These are phyloP conservation scores for Pogonocherus hispidulus DNA, from an alignment of 2,888 invertebrate species.

Conservation along the genomic window DNA sequence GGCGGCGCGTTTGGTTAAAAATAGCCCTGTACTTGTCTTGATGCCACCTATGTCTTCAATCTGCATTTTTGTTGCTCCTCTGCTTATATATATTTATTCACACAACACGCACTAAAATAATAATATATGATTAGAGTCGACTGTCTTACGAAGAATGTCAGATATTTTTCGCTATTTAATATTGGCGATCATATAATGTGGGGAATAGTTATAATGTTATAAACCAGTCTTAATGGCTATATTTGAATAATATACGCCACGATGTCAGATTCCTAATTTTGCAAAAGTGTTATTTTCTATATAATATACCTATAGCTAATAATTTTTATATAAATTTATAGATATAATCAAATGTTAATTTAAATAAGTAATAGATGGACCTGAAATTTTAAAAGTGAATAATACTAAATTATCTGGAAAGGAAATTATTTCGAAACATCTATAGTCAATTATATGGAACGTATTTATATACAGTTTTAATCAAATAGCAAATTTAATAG, in stretches of 20 bases:
- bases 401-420: too few relatives aligned
- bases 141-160: neutral
- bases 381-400: too few relatives aligned
- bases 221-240: neutral
- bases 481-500: too few relatives aligned
- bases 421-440: too few relatives aligned
- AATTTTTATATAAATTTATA: too few relatives aligned
- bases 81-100: slow-evolving; percentile 7
- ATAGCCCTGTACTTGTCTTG: slow-evolving; percentile 4
- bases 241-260: neutral
- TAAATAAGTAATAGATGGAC: too few relatives aligned
- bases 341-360: too few relatives aligned
- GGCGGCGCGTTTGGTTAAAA: slow-evolving; percentile 7
- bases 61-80: slow-evolving; percentile 3
- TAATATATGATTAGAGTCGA: neutral
- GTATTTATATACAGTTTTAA: too few relatives aligned
- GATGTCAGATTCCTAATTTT: neutral
- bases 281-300: too few relatives aligned
- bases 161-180: neutral
- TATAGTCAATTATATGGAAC: too few relatives aligned
- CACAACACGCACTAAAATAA: slow-evolving; percentile 12
- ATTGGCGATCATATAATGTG: neutral
- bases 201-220: neutral
- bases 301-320: too few relatives aligned
- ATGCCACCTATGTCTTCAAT: slow-evolving; percentile 20